Evolutionary conservation across 2,113 vertebrate species (phyloP), one percentile per base, ranked within the genome.

Genomic region (Coptodon bakossiorum): DNA sequence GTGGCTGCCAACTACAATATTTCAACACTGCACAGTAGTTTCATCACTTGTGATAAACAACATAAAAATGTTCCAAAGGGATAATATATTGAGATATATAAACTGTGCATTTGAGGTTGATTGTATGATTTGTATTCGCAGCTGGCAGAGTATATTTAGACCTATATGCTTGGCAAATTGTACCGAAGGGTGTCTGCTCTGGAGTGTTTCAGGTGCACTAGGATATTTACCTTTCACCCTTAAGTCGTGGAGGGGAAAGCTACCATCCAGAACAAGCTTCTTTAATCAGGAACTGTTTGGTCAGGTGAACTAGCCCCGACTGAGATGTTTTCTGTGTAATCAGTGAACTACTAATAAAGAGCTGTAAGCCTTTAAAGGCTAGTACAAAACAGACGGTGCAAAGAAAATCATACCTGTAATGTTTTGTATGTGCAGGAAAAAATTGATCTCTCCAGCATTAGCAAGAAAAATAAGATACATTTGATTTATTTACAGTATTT

Each of bases 221-320:
- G 80, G 63, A 84, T 88, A 89, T 93, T 94, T 93, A 89, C 68
- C 19, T 91, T 94, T 90, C 61, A 84, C 87, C 85, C 57, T 38
- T 31, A 83, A 90, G 85, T 45, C 12, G 10, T 53, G 27, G 34
- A 87, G 43, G n/a, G 24, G 17, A 66, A 82, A 54, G 12, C 82
- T 73, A 86, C 80, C 82, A 86, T 86, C 85, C 80, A 91, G 86
- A 82, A 93, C 80, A 61, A 82, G 48, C 45, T 89, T 91, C 91
- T 93, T 90, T 94, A 79, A 89, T 92, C 80, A 90, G 89, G 83
- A 85, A 88, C 78, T 95, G 94, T 95, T 95, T 95, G 84, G 85
- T 94, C 94, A 95, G 93, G 93, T 94, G 95, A 94, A 79, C 78
- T 53, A 78, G 36, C 50, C 71, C 63, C 56, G 48, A 82, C 83